These are phyloP conservation scores for Limenitis camilla DNA, from an alignment of 2,888 invertebrate species.

Conservation along the genomic window DNA sequence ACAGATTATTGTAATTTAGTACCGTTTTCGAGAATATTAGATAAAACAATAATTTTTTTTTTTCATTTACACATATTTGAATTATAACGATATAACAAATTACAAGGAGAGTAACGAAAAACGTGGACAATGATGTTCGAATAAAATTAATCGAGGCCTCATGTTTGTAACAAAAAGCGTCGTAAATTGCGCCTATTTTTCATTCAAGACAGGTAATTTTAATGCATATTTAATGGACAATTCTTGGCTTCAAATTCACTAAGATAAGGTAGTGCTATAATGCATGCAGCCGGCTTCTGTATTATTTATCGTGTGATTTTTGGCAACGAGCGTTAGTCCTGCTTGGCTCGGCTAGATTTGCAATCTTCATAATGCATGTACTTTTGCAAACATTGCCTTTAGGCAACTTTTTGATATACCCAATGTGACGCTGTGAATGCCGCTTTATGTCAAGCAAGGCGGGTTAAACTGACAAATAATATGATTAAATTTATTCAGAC, in stretches of 20 bases:
- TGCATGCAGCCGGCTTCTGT: conserved; percentile 69
- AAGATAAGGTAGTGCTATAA: conserved; percentile 72
- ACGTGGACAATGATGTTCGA: background rate
- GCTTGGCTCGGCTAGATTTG: conserved; percentile 70
- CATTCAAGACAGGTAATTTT: conserved; percentile 71
- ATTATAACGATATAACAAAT: too few relatives aligned
- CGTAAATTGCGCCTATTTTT: conserved; percentile 50
- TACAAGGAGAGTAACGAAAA: too few relatives aligned
- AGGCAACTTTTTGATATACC: conserved; percentile 37
- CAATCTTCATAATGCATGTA: conserved; percentile 74
- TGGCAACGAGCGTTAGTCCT: conserved; percentile 65
- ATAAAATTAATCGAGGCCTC: conserved; percentile 14
- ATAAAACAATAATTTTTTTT: too few relatives aligned
- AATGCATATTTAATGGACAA: conserved; percentile 74
- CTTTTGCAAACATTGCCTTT: conserved; percentile 57
- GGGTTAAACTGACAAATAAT: too few relatives aligned
- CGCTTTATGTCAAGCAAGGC: conserved; percentile 4
- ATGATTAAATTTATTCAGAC: too few relatives aligned
- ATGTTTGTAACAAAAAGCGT: conserved; percentile 39
- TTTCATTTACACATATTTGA: too few relatives aligned
- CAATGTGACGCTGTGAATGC: conserved; percentile 31
- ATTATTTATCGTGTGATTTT: conserved; percentile 75
- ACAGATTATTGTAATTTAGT: too few relatives aligned
- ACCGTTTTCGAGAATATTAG: too few relatives aligned
- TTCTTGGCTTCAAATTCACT: conserved; percentile 74